phyloP scores from a whole-genome alignment of 2,888 invertebrate genomes.

The Rhogogaster chlorosoma region DNA sequence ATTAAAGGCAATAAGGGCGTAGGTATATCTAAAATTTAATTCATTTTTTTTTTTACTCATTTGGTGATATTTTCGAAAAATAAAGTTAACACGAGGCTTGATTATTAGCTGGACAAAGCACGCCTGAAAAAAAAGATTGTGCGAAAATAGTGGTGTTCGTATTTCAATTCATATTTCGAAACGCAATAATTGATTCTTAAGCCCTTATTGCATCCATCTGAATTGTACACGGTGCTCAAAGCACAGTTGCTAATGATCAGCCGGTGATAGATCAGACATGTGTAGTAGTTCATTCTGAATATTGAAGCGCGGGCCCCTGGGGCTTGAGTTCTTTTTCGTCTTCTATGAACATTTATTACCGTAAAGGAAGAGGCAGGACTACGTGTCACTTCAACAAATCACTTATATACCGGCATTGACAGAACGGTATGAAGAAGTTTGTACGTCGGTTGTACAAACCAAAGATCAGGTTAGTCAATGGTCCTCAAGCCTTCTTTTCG shows the following conservation, averaged over 20 bases:
- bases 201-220: background rate
- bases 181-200: background rate
- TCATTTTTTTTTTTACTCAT: too few relatives aligned
- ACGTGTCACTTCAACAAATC: constrained; percentile 26
- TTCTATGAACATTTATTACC: background rate
- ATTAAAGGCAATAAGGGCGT: too few relatives aligned
- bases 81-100: too few relatives aligned
- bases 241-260: background rate
- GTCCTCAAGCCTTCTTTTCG: background rate
- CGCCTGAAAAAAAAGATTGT: too few relatives aligned
- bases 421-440: background rate
- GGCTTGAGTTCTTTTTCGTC: background rate
- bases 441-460: background rate
- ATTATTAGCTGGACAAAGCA: background rate
- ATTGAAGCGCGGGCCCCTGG: background rate
- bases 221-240: background rate
- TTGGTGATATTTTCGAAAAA: too few relatives aligned
- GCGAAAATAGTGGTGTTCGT: background rate
- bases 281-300: background rate
- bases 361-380: background rate
- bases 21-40: too few relatives aligned
- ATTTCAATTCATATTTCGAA: background rate
- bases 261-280: background rate
- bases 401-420: constrained; percentile 7
- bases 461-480: background rate